Conservation (phyloP, 2,888 invertebrate genomes). For the Ceriagrion tenellum region DNA sequence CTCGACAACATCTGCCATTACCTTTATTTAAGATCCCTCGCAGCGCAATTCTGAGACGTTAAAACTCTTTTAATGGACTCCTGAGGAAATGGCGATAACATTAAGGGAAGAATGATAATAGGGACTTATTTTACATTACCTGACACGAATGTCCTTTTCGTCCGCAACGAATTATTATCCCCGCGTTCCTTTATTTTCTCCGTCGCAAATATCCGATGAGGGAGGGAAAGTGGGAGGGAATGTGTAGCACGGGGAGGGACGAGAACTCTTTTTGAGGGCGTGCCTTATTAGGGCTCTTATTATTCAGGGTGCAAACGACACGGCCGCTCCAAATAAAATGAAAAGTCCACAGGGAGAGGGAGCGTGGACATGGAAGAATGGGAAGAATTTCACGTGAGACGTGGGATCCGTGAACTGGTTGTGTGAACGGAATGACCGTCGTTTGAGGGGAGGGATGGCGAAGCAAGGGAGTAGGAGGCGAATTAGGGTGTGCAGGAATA, state of each 20-base stretch:
- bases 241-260: too few species aligned
- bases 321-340: not conserved
- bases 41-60: not conserved
- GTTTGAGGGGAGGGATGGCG: not conserved
- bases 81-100: not conserved
- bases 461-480: not conserved
- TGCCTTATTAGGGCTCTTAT: conserved; percentile 30
- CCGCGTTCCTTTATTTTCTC: not conserved
- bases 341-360: not conserved
- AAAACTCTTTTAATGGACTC: not conserved
- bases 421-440: not conserved
- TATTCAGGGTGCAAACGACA: conserved; percentile 53
- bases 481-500: not conserved
- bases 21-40: not conserved
- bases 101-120: not conserved
- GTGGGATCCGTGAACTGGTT: not conserved
- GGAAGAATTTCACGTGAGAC: conserved; percentile 31
- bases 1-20: not conserved
- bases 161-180: not conserved
- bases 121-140: conserved; percentile 2
- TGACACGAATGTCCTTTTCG: conserved; percentile 20
- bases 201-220: not conserved
- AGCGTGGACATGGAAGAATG: conserved; percentile 16
- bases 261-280: not conserved
- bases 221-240: not conserved